Evolutionary conservation across 2,888 invertebrate genomes (phyloP).

Genomic region (Drosophila neonasuta): DNA sequence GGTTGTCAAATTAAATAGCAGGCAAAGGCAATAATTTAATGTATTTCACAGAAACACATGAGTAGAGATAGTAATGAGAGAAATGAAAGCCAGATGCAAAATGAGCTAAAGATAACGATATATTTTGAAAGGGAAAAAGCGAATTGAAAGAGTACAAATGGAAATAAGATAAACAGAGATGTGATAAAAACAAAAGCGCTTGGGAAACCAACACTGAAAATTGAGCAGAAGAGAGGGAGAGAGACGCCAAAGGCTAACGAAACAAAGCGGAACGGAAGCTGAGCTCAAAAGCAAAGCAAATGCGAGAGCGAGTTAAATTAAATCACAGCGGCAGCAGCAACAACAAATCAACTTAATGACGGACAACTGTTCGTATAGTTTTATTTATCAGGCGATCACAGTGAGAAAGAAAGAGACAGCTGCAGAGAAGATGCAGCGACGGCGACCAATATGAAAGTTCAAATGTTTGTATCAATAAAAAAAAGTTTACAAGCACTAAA

Average conservation of each 20-base stretch:
- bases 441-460: constrained; percentile 36
- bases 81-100: constrained; percentile 47
- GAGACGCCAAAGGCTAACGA: constrained; percentile 29
- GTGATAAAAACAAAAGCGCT: constrained; percentile 49
- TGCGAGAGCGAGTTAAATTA: constrained; percentile 53
- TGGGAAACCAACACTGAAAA: constrained; percentile 33
- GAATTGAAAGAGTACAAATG: constrained; percentile 23
- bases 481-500: constrained; percentile 1
- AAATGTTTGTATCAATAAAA: constrained; percentile 40
- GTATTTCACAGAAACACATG: background rate
- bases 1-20: constrained; percentile 22
- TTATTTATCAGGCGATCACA: constrained; percentile 30
- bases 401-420: background rate
- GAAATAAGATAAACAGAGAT: constrained; percentile 46
- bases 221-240: constrained; percentile 12
- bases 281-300: constrained; percentile 54
- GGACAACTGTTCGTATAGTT: constrained; percentile 39
- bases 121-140: constrained; percentile 20
- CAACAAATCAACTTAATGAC: constrained; percentile 57
- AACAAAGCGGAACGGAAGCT: constrained; percentile 62
- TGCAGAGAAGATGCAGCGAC: constrained; percentile 13
- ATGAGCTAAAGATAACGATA: constrained; percentile 16
- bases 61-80: constrained; percentile 1
- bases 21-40: constrained; percentile 2
- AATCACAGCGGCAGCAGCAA: constrained; percentile 46